Conservation (phyloP, 2,888 invertebrate species). For the Aleiodes alternator region DNA sequence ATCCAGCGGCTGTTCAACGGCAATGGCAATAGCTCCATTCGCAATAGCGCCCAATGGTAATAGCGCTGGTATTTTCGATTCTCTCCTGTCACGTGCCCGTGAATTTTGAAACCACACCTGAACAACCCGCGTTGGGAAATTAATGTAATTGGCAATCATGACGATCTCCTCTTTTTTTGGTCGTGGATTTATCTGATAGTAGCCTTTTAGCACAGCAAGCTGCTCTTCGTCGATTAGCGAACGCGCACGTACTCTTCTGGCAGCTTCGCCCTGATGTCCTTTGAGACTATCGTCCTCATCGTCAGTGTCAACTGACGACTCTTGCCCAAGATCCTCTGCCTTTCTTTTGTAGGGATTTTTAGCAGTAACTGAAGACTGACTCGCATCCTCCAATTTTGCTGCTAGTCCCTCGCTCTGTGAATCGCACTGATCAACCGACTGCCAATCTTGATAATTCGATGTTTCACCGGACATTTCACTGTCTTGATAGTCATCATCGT, state of each 20-base stretch:
- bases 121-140: constrained; percentile 77
- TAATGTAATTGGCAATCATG: constrained; percentile 86
- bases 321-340: constrained; percentile 54
- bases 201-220: constrained; percentile 89
- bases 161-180: constrained; percentile 96
- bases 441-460: constrained; percentile 69
- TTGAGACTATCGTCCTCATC: constrained; percentile 77
- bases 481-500: constrained; percentile 79
- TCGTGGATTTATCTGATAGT: constrained; percentile 92
- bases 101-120: constrained; percentile 97
- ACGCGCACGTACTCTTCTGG: constrained; percentile 90
- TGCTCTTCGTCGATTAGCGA: constrained; percentile 97
- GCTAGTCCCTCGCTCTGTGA: constrained; percentile 84
- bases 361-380: constrained; percentile 58
- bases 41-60: constrained; percentile 69
- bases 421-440: constrained; percentile 68
- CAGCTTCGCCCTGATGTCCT: too few relatives aligned
- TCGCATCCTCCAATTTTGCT: constrained; percentile 85
- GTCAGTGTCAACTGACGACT: constrained; percentile 73
- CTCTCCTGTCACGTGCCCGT: constrained; percentile 90
- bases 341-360: constrained; percentile 61
- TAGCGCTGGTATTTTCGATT: constrained; percentile 72
- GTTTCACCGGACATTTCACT: constrained; percentile 75
- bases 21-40: constrained; percentile 60
- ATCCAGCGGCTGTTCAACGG: constrained; percentile 89